phyloP scores from a whole-genome alignment of 2,113 vertebrate species.

The Dromaius novaehollandiae region DNA sequence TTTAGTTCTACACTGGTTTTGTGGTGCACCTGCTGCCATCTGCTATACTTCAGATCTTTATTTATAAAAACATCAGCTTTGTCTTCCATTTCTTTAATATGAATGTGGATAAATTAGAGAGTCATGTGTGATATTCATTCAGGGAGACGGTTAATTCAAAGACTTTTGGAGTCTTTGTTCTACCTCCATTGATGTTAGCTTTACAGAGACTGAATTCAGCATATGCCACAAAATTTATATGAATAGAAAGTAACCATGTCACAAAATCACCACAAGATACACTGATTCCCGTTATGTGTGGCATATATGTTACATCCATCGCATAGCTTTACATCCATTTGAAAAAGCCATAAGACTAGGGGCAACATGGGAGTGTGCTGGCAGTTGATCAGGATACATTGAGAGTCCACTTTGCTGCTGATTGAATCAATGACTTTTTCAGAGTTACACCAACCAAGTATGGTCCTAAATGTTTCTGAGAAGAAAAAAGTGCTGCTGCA shows the following conservation, averaged over 20 bases:
- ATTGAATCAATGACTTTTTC: not conserved
- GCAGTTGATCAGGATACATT: not conserved
- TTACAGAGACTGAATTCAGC: not conserved
- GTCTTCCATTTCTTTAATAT: not conserved
- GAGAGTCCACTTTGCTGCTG: not conserved
- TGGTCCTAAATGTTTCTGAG: not conserved
- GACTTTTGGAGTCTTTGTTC: not conserved
- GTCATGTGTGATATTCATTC: not conserved
- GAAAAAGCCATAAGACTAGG: not conserved
- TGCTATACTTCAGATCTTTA: not conserved
- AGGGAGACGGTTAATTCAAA: not conserved
- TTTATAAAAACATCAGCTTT: not conserved
- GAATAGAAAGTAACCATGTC: not conserved
- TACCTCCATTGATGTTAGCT: not conserved
- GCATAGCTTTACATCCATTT: not conserved
- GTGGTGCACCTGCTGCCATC: not conserved
- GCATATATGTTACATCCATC: not conserved
- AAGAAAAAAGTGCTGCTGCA: not conserved
- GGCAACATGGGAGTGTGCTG: not conserved
- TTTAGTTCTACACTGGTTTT: not conserved
- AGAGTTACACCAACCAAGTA: not conserved
- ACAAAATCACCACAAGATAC: not conserved
- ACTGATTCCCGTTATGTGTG: not conserved
- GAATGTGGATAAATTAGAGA: not conserved
- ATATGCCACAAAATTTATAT: not conserved